These are phyloP conservation scores for Percopsis transmontana DNA, from an alignment of 2,113 vertebrate genomes.

Conservation along the genomic window DNA sequence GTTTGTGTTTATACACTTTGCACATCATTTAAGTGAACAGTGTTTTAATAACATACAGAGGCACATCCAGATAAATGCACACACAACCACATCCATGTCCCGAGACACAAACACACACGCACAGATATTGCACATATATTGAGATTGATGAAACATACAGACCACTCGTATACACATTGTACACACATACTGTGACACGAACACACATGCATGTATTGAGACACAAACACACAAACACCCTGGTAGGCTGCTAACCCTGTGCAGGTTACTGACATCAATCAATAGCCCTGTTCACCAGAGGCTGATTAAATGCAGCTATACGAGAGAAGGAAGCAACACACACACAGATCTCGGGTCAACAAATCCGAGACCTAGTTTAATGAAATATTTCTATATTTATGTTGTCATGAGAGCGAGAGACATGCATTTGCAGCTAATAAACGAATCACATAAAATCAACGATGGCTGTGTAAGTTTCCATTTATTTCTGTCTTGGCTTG, in stretches of 20 bases:
- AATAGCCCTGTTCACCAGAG: conserved; percentile 89
- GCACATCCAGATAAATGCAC: conserved; percentile 20
- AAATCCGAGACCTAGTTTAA: neutral
- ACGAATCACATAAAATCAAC: neutral
- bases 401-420: neutral
- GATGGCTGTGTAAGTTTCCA: neutral
- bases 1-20: neutral
- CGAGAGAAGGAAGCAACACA: conserved; percentile 20
- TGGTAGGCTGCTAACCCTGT: conserved; percentile 87
- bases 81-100: neutral
- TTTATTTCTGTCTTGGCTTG: conserved; percentile 35
- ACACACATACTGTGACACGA: neutral
- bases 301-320: conserved; percentile 79
- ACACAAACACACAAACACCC: neutral
- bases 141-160: too few species aligned
- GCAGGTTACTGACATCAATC: conserved; percentile 90
- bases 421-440: neutral
- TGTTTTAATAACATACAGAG: conserved; percentile 2
- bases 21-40: too few species aligned
- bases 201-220: too few species aligned
- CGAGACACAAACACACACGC: conserved; percentile 9
- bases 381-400: neutral
- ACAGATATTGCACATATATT: conserved; percentile 3
- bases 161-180: too few species aligned
- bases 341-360: neutral